phyloP scores from a whole-genome alignment of 2,113 vertebrate species.

The Orycteropus afer region DNA sequence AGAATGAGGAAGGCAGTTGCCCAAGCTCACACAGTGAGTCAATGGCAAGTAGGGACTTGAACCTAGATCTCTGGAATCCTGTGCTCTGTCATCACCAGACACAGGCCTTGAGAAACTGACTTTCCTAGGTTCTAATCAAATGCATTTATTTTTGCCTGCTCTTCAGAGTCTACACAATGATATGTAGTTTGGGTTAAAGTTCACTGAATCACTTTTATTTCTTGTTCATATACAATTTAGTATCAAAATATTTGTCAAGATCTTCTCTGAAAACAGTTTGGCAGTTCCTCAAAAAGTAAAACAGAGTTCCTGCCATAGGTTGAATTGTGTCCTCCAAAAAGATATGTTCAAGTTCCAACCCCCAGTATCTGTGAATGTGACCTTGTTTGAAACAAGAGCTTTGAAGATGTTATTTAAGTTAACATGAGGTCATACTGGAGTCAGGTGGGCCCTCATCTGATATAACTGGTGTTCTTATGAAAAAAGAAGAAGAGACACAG shows the following conservation, averaged over 20 bases:
- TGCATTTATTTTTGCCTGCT: background rate
- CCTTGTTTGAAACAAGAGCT: background rate
- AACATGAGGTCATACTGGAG: background rate
- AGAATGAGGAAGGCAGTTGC: background rate
- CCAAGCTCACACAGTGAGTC: background rate
- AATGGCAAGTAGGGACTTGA: background rate
- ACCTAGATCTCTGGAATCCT: too few relatives aligned
- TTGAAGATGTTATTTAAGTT: background rate
- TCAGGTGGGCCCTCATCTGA: background rate
- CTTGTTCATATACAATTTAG: background rate
- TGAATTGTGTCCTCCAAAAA: background rate
- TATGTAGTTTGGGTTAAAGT: background rate
- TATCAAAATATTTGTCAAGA: background rate
- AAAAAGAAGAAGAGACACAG: background rate
- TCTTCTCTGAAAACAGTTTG: slow-evolving; percentile 8
- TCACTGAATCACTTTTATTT: background rate
- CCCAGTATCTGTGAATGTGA: background rate
- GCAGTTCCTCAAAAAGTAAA: slow-evolving; percentile 25
- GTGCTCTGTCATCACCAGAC: background rate
- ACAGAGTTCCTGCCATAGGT: background rate
- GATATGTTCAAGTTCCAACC: background rate
- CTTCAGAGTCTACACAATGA: background rate
- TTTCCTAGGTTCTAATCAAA: background rate
- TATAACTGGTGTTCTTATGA: background rate
- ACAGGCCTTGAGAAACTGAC: background rate